Conservation (phyloP, 2,888 invertebrate genomes). For the Chrysodeixis includens region DNA sequence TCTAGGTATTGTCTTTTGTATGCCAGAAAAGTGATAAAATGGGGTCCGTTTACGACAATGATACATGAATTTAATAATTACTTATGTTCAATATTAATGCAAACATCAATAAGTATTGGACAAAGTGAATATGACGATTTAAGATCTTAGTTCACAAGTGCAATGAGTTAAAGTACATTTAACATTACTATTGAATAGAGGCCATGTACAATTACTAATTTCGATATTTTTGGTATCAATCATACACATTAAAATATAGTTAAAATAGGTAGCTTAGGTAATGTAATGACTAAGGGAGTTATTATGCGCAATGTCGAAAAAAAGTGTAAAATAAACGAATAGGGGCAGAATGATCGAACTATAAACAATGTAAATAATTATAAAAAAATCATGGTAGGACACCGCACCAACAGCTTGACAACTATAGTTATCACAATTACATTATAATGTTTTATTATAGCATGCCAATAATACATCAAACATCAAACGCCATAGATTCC, state of each 20-base stretch:
- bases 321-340: slow-evolving; percentile 51
- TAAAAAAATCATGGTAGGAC: slow-evolving; percentile 61
- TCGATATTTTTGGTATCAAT: slow-evolving; percentile 75
- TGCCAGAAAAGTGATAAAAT: slow-evolving; percentile 85
- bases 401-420: slow-evolving; percentile 79
- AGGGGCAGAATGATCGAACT: slow-evolving; percentile 46
- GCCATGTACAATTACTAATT: slow-evolving; percentile 75
- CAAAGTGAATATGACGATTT: slow-evolving; percentile 70
- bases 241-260: slow-evolving; percentile 65
- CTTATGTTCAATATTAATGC: slow-evolving; percentile 76
- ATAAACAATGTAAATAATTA: slow-evolving; percentile 55
- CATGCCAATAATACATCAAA: slow-evolving; percentile 83
- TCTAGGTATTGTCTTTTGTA: slow-evolving; percentile 90
- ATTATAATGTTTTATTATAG: slow-evolving; percentile 67
- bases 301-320: slow-evolving; percentile 63
- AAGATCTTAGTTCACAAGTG: slow-evolving; percentile 75
- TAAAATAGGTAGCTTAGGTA: slow-evolving; percentile 58
- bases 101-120: slow-evolving; percentile 78
- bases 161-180: slow-evolving; percentile 73
- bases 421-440: slow-evolving; percentile 80
- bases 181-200: slow-evolving; percentile 75
- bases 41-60: slow-evolving; percentile 76
- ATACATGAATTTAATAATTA: slow-evolving; percentile 66
- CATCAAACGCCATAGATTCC: slow-evolving; percentile 80
- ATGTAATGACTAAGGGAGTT: slow-evolving; percentile 60